These are phyloP conservation scores for Premnoplex brunnescens DNA, from an alignment of 2,797 vertebrate genomes.

Conservation along the genomic window DNA sequence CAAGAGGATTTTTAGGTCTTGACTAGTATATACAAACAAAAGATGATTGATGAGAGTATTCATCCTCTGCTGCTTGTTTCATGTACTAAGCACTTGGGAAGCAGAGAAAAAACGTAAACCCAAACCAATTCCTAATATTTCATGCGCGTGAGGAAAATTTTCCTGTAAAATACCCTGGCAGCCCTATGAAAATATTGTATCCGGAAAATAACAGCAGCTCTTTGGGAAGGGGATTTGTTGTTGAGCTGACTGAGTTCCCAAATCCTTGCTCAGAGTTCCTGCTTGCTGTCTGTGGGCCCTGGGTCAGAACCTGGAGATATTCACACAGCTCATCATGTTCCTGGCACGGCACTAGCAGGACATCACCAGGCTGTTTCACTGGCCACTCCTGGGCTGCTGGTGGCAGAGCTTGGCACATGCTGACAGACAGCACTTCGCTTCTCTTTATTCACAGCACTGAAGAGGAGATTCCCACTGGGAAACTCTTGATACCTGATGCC, in stretches of 20 bases:
- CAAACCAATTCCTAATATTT: constrained; percentile 8
- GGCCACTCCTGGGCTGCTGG: neutral
- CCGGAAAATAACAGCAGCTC: neutral
- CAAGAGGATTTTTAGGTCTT: constrained; percentile 17
- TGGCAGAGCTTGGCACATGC: neutral
- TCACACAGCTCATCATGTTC: neutral
- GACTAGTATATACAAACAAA: constrained; percentile 11
- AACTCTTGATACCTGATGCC: neutral
- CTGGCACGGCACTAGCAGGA: neutral
- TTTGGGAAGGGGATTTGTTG: neutral
- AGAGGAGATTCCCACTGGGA: neutral
- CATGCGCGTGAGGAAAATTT: neutral
- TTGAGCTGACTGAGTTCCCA: neutral
- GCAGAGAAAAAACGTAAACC: constrained; percentile 25
- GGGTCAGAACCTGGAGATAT: neutral
- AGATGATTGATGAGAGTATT: constrained; percentile 33
- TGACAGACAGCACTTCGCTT: neutral
- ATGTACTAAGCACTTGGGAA: constrained; percentile 17
- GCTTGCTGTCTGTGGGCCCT: neutral
- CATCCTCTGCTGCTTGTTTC: constrained; percentile 27
- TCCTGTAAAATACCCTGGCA: neutral
- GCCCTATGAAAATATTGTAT: neutral
- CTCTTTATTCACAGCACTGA: neutral
- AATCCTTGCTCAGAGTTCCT: neutral
- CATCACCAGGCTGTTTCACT: neutral